A percentile compares a stretch with the other conserved stretches of the same genome.
Conservation (phyloP, 2,113 vertebrate genomes). For the Carassius gibelio region DNA sequence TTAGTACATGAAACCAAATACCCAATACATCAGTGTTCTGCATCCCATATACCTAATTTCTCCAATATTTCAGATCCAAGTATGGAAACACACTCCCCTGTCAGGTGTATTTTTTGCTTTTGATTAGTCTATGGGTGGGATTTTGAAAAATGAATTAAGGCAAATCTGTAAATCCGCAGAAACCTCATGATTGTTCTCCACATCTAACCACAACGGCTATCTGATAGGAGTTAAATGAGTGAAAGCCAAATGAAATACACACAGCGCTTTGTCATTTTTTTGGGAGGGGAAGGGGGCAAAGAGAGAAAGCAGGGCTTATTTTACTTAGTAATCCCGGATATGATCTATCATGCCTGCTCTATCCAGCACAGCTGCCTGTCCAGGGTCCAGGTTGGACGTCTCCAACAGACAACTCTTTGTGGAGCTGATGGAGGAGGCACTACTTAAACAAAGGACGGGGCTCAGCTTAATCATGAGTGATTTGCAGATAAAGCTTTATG, state of each 20-base stretch:
- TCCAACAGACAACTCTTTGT: conserved; percentile 43
- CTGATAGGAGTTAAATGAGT: conserved; percentile 65
- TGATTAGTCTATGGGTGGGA: conserved; percentile 49
- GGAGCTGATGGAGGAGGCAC: conserved; percentile 22
- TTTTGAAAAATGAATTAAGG: conserved; percentile 62
- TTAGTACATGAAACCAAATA: neutral
- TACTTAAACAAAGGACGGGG: conserved; percentile 31
- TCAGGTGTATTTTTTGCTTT: conserved; percentile 15
- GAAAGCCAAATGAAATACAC: conserved; percentile 64
- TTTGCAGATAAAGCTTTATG: conserved; percentile 36
- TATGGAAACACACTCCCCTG: conserved; percentile 1
- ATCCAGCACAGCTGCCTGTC: conserved; percentile 68
- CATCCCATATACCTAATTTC: neutral
- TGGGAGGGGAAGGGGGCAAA: conserved; percentile 41
- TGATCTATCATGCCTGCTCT: conserved; percentile 70
- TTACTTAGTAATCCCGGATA: conserved; percentile 73
- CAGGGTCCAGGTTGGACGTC: conserved; percentile 22
- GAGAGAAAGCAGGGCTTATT: conserved; percentile 66
- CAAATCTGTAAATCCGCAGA: conserved; percentile 68
- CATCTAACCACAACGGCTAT: conserved; percentile 60
- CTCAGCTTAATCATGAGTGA: conserved; percentile 37
- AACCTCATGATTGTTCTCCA: conserved; percentile 55
- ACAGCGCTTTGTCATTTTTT: conserved; percentile 58
- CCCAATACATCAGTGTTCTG: neutral
- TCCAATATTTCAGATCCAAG: neutral